Evolutionary conservation across 2,113 vertebrate species (phyloP), one percentile per base, ranked within the genome.

Genomic region (Craseonycteris thonglongyai): DNA sequence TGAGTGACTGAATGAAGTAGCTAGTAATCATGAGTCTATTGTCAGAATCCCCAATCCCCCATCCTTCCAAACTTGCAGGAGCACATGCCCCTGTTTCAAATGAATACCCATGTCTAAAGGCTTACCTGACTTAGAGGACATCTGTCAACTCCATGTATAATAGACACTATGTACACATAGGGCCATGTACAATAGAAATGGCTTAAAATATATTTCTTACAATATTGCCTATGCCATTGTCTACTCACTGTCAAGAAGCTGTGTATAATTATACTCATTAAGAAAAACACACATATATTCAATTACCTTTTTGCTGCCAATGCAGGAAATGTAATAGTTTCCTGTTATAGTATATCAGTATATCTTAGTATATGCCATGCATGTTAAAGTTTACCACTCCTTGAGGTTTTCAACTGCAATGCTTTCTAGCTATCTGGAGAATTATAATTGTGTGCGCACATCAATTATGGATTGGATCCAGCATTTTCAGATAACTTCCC

Each of bases 391-490:
- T 98, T 98, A 98, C 97, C 98, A 98, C 98, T 99, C 98, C 98
- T 99, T 97, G 97, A 99, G 98, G 98, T 98, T 97, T 98, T 98
- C 98, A 98, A 98, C 97, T 98, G 98, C 98, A 99, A 98, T 98
- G 98, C 98, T 98, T 90, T 98, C 97, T 98, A 98, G 98, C 98
- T 99, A 99, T 98, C 99, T 98, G 98, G 98, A 99, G 98, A 98
- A 98, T 98, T 98, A 98, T 99, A 99, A 99, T 99, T 99, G 98
- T 96, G 94, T 98, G 98, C 98, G 98, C 98, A 98, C 98, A 99
- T 99, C 99, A 99, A 99, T 99, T 99, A 99, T 98, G 95, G 98
- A 99, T 98, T 97, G 98, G 97, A 98, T 98, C 98, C 97, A 97
- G 98, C 98, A 96, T 98, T 98, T 98, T 96, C 97, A 95, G 97